Conservation (phyloP, 2,113 vertebrate genomes). For the Corapipo altera region DNA sequence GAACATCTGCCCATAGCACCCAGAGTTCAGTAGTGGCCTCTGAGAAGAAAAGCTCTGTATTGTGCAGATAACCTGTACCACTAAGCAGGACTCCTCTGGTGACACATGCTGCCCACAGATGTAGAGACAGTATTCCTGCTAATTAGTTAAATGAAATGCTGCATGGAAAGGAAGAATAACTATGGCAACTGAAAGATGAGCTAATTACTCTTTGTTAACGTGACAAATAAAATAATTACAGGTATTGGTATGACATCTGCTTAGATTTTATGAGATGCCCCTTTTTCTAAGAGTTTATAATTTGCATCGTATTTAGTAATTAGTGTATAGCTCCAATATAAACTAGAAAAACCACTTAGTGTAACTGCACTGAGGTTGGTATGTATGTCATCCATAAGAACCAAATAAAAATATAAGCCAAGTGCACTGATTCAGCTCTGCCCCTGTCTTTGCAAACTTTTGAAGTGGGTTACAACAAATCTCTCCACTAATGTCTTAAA, state of each 20-base stretch:
- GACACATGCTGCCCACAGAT: background rate
- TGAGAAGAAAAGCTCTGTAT: background rate
- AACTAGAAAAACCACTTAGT: background rate
- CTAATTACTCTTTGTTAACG: slow-evolving; percentile 25
- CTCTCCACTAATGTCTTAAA: background rate
- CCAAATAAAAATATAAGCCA: background rate
- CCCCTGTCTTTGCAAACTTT: background rate
- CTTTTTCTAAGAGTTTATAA: background rate
- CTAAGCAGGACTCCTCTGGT: background rate
- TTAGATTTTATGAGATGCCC: background rate
- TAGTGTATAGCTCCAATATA: background rate
- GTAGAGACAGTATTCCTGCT: background rate
- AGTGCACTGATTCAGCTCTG: background rate
- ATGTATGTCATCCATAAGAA: background rate
- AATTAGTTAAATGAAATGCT: slow-evolving; percentile 38
- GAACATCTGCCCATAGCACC: background rate
- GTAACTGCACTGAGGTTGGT: background rate
- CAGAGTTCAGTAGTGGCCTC: background rate
- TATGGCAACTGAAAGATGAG: slow-evolving; percentile 50
- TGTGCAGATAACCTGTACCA: background rate
- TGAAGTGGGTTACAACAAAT: background rate
- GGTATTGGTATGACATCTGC: background rate
- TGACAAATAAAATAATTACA: slow-evolving; percentile 37
- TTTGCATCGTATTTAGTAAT: background rate
- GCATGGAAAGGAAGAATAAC: slow-evolving; percentile 31